Conservation (phyloP, 2,797 vertebrate species). For the Gymnocypris eckloni region DNA sequence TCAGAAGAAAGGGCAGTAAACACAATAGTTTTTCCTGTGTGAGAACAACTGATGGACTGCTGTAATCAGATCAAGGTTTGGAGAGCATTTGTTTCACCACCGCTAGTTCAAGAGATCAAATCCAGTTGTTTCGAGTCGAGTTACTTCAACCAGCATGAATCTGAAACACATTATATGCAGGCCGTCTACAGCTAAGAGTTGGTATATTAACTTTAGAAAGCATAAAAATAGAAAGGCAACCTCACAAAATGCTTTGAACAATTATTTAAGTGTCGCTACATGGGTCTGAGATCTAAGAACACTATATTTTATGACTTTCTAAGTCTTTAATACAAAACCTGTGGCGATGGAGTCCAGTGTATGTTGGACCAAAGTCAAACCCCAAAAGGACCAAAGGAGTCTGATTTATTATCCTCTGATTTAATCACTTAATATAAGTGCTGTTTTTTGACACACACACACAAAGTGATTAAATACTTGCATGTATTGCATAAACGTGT, state of each 20-base stretch:
- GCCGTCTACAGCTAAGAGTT: slow-evolving; percentile 37
- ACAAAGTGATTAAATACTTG: slow-evolving; percentile 30
- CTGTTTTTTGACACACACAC: slow-evolving; percentile 61
- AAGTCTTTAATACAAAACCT: slow-evolving; percentile 51
- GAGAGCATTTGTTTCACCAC: background rate
- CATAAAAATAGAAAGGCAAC: slow-evolving; percentile 2
- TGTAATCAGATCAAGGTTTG: slow-evolving; percentile 18
- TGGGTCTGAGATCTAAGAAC: slow-evolving; percentile 43
- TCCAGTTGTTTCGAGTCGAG: slow-evolving; percentile 8
- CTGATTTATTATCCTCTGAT: slow-evolving; percentile 63
- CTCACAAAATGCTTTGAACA: slow-evolving; percentile 55
- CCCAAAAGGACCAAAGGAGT: slow-evolving; percentile 61
- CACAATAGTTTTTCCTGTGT: background rate
- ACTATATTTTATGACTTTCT: slow-evolving; percentile 45
- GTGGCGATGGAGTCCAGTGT: slow-evolving; percentile 22
- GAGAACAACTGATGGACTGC: background rate
- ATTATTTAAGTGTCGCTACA: slow-evolving; percentile 57
- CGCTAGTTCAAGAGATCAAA: background rate
- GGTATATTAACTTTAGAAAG: slow-evolving; percentile 37
- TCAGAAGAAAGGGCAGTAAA: background rate
- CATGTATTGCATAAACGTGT: slow-evolving; percentile 15
- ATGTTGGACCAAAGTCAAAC: slow-evolving; percentile 62
- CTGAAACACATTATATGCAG: slow-evolving; percentile 15
- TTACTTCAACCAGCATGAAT: slow-evolving; percentile 3
- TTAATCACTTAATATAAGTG: slow-evolving; percentile 62